Percentiles rank a stretch among this genome's conserved stretches.
phyloP scores from a whole-genome alignment of 35 echinoderm and acorn worm genomes.

The Lytechinus variegatus region DNA sequence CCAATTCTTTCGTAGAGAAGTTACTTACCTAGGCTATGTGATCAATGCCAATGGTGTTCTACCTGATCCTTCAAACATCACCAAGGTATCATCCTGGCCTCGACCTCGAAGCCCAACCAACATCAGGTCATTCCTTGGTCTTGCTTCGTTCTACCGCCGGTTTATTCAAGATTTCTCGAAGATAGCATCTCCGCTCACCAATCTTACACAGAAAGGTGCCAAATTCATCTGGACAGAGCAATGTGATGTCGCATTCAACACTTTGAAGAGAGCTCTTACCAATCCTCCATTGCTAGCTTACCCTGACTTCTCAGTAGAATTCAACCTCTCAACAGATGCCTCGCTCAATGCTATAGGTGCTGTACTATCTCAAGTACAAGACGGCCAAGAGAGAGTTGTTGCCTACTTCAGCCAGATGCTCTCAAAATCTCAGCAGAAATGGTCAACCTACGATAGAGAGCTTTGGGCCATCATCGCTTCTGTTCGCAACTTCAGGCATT shows the following conservation, averaged over 20 bases:
- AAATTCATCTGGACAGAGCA: slow-evolving; percentile 40
- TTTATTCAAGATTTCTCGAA: slow-evolving; percentile 19
- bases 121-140: slow-evolving; percentile 34
- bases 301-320: slow-evolving; percentile 49
- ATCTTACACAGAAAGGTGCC: slow-evolving; percentile 37
- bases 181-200: slow-evolving; percentile 25
- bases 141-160: slow-evolving; percentile 40
- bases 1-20: slow-evolving; percentile 39
- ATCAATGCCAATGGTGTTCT: slow-evolving; percentile 19
- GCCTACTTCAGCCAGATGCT: slow-evolving; percentile 73
- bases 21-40: slow-evolving; percentile 61
- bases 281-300: slow-evolving; percentile 67
- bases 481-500: slow-evolving; percentile 74
- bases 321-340: slow-evolving; percentile 66
- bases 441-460: slow-evolving; percentile 67
- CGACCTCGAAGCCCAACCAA: not conserved
- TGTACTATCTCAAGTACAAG: slow-evolving; percentile 67
- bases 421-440: slow-evolving; percentile 31
- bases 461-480: slow-evolving; percentile 71
- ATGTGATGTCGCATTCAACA: slow-evolving; percentile 45
- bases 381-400: slow-evolving; percentile 66
- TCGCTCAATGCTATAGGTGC: slow-evolving; percentile 66
- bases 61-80: slow-evolving; percentile 31
- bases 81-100: slow-evolving; percentile 21
- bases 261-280: slow-evolving; percentile 53